These are phyloP conservation scores for Ochotona princeps DNA, from an alignment of 2,113 vertebrate genomes.

Conservation along the genomic window DNA sequence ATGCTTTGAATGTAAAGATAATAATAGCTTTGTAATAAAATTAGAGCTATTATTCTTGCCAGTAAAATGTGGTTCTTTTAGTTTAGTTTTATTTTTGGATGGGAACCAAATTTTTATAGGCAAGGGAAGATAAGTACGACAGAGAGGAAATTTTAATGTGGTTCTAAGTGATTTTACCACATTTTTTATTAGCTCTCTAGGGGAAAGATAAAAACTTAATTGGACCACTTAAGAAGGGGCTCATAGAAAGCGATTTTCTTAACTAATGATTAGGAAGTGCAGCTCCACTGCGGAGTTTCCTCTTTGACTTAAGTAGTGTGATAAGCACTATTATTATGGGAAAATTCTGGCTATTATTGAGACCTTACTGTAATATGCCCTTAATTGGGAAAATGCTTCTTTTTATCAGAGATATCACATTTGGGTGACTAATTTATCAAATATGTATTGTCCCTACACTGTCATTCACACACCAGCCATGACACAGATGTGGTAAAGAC, in stretches of 20 bases:
- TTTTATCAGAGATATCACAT: constrained; percentile 55
- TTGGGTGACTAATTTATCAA: constrained; percentile 47
- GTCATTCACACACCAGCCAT: neutral
- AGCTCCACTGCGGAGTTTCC: constrained; percentile 24
- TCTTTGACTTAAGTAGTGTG: constrained; percentile 44
- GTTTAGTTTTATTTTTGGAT: constrained; percentile 19
- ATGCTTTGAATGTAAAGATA: neutral
- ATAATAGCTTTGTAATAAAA: neutral
- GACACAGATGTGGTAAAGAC: neutral
- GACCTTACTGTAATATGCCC: neutral
- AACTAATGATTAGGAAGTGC: constrained; percentile 61
- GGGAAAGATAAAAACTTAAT: constrained; percentile 63
- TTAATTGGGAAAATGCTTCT: constrained; percentile 53
- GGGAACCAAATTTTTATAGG: neutral
- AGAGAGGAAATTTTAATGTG: constrained; percentile 58
- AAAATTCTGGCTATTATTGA: constrained; percentile 45
- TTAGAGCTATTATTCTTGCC: neutral
- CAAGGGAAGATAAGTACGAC: constrained; percentile 24
- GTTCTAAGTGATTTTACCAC: constrained; percentile 58
- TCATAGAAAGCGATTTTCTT: constrained; percentile 46
- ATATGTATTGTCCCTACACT: neutral
- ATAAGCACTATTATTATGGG: constrained; percentile 12
- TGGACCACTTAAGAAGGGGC: constrained; percentile 33
- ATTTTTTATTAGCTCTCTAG: constrained; percentile 59
- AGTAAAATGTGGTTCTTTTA: neutral